Conservation (phyloP, 1,140 invertebrate species). For the Micrasema longulum region DNA sequence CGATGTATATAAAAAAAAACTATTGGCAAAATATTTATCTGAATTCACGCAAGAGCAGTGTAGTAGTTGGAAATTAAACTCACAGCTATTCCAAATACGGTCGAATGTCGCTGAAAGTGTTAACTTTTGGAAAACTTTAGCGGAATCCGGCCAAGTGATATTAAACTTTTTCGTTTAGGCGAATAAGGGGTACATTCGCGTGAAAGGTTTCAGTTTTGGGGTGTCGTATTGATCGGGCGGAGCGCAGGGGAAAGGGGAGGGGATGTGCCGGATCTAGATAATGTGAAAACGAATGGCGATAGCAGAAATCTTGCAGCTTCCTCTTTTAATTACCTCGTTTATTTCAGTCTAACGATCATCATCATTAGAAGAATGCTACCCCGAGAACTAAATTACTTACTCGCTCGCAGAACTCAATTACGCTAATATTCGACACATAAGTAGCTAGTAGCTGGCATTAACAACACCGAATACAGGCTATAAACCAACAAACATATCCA, state of each 20-base stretch:
- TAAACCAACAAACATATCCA: no score
- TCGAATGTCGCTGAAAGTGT: conserved; percentile 10
- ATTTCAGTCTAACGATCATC: conserved; percentile 36
- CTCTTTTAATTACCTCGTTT: conserved; percentile 39
- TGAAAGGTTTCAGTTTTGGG: conserved; percentile 38
- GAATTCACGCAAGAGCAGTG: no score
- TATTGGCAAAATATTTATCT: not conserved
- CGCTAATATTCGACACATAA: no score
- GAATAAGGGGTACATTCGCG: conserved; percentile 40
- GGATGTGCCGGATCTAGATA: conserved; percentile 51
- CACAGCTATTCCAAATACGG: conserved; percentile 1
- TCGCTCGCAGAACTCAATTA: conserved; percentile 10
- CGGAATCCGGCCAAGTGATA: conserved; percentile 20
- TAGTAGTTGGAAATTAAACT: no score
- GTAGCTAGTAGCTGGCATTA: conserved; percentile 6
- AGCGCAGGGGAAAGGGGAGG: conserved; percentile 37
- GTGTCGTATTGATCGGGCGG: conserved; percentile 54
- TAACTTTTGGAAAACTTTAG: conserved; percentile 20
- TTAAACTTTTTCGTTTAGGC: conserved; percentile 16
- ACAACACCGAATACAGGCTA: not conserved
- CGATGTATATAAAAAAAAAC: conserved; percentile 3
- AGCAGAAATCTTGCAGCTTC: conserved; percentile 36
- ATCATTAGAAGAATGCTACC: conserved; percentile 33
- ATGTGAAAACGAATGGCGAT: conserved; percentile 52
- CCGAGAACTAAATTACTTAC: conserved; percentile 11